Base-by-base conservation (phyloP, 2,113 vertebrate genomes). In the Carassius gibelio region DNA sequence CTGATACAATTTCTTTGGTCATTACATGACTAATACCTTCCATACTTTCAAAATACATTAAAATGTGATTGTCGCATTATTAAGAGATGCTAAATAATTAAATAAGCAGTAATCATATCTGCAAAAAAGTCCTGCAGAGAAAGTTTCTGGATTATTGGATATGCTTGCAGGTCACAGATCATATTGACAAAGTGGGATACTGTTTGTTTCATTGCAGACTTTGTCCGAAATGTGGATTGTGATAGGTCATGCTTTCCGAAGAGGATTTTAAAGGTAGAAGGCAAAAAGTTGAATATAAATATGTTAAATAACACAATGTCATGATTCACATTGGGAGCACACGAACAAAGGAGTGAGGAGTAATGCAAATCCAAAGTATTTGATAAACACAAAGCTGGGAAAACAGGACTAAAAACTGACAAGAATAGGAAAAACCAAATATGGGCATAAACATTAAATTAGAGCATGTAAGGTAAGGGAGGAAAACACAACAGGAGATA, bases 191-290 rank as follows among this genome's bases (percentile, higher is more conserved):
- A 86, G 78, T 13, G 34, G 69, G 38, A 50, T 64, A 17, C n/a
- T 85, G 84, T 75, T 86, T 86, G 45, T 75, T 79, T 75, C 10
- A 55, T 48, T 66, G 9, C 45, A 75, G 85, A 86, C 85, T 86
- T 86, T 86, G 85, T 66, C 59, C 85, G 2, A 57, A n/a, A 34
- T 42, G 34, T 38, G 50, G 48, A 74, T 72, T 59, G 30, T 72
- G 48, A 82, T 10, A 82, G 19, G 34, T 61, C 34, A 79, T 42
- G 26, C 15, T n/a, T 68, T 48, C 42, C 9, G 42, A 9, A 45
- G 42, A 45, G 42, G 42, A 10, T 5, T 71, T 21, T 8, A 38
- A 42, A 42, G 36, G 8, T 42, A 71, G 10, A 75, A 50, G 21
- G 45, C n/a, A 75, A 75, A 50, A 50, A 14, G 9, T 30, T 30